Base-by-base conservation (phyloP, 2,113 vertebrate genomes). In the Balaenoptera acutorostrata region DNA sequence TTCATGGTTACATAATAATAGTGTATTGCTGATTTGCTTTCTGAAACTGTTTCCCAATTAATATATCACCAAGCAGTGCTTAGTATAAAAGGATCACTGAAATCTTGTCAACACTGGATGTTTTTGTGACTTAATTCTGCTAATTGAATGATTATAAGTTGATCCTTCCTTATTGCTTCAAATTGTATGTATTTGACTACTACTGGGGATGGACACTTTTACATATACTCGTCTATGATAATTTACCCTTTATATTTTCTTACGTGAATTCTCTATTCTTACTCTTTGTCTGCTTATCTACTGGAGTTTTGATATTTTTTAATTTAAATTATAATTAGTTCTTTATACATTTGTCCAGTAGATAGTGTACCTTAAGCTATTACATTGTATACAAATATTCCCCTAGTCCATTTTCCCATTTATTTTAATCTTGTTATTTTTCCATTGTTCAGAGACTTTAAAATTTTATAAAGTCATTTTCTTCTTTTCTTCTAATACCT, bases 321-420 rank as follows among this genome's bases (percentile, higher is more conserved):
- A 69, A 75, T 84, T 88, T 88, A 77, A 94, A 82, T 71, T 31
- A 33, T 57, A 93, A 85, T 94, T 94, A 95, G 69, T 88, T 81
- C 61, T 94, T 95, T 59, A 59, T 91, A 41, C 39, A 91, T 88
- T 96, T 88, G 25, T 77, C 59, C 85, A 9, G 12, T 81, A 93
- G 63, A 75, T 88, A 83, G 68, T 83, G 77, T 77, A 93, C 29
- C 17, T 64, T 88, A 88, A 93, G 57, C 69, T 55, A 61, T 52
- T 55, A 71, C 4, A n/a, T 29, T 96, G n/a, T 46, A 84, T 41
- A 39, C 8, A 82, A 64, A 49, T 88, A 88, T 75, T 78, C 69
- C 12, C 27, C 44, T 74, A 13, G 27, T 10, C 39, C 90, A 0
- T 74, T 72, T 86, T 82, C 46, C 36, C 41, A 20, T 68, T 91